These are phyloP conservation scores for Microplitis manilae DNA, from an alignment of 2,888 invertebrate species.

Conservation along the genomic window DNA sequence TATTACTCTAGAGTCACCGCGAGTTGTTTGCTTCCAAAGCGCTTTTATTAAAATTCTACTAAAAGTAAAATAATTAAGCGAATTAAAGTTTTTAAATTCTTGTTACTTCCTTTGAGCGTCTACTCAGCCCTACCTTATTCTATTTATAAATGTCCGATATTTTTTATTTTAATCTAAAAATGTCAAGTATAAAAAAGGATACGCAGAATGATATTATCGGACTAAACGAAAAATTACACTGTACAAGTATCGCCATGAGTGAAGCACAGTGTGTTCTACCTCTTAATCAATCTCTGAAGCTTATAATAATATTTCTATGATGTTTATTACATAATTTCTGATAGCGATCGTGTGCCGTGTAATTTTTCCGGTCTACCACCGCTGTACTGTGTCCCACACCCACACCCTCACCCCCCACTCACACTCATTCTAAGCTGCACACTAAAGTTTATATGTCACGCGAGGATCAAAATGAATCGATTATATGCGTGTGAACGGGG, in stretches of 20 bases:
- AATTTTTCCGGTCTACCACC: conserved; percentile 37
- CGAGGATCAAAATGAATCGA: conserved; percentile 31
- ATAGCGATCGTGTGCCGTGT: conserved; percentile 45
- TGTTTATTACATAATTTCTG: conserved; percentile 47
- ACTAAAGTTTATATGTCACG: conserved; percentile 18
- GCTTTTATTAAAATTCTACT: neutral
- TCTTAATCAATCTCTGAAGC: conserved; percentile 44
- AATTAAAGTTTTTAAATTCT: neutral
- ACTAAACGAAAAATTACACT: conserved; percentile 54
- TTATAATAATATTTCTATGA: conserved; percentile 45
- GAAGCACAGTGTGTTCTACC: conserved; percentile 33
- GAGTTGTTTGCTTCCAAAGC: too few species aligned
- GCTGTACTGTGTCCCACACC: neutral
- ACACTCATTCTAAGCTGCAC: too few species aligned
- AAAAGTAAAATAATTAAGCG: neutral
- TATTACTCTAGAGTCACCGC: too few species aligned
- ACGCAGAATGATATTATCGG: conserved; percentile 46
- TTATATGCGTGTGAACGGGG: conserved; percentile 6
- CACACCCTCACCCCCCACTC: too few species aligned
- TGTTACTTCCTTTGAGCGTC: too few species aligned
- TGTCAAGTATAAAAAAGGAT: conserved; percentile 9
- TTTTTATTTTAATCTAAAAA: neutral
- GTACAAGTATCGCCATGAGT: conserved; percentile 32
- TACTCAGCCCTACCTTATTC: neutral
- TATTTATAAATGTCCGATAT: neutral